phyloP scores from a whole-genome alignment of 2,797 vertebrate species.

The Hylomyscus alleni region DNA sequence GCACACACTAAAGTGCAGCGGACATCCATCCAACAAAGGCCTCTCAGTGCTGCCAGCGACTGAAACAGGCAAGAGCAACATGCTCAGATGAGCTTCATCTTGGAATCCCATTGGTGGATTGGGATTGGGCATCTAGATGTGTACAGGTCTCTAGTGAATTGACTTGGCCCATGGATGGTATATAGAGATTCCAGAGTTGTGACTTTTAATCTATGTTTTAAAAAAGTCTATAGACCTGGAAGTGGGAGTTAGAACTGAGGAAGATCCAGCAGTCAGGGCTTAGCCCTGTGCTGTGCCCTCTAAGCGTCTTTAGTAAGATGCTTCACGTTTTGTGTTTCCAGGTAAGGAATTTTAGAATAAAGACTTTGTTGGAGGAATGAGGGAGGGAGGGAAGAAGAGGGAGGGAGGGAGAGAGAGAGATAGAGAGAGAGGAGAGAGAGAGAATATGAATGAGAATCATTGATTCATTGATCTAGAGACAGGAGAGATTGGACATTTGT shows the following conservation, averaged over 20 bases:
- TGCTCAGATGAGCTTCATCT: not conserved
- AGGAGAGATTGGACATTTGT: not conserved
- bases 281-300: not conserved
- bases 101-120: not conserved
- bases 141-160: not conserved
- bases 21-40: not conserved
- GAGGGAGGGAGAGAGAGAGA: not conserved
- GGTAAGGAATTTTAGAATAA: not conserved
- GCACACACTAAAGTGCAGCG: not conserved
- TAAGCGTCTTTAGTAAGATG: not conserved
- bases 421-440: not conserved
- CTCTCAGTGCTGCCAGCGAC: not conserved
- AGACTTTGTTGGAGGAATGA: not conserved
- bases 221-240: not conserved
- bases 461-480: conserved; percentile 7
- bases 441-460: not conserved
- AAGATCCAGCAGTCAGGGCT: not conserved
- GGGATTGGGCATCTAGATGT: not conserved
- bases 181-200: not conserved
- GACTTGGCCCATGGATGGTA: not conserved
- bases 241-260: not conserved
- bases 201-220: not conserved
- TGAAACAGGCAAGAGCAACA: not conserved
- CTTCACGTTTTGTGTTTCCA: not conserved
- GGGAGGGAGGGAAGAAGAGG: not conserved